Evolutionary conservation across 2,113 vertebrate genomes (phyloP), one percentile per base, ranked within the genome.

Genomic region (Monopterus albus): DNA sequence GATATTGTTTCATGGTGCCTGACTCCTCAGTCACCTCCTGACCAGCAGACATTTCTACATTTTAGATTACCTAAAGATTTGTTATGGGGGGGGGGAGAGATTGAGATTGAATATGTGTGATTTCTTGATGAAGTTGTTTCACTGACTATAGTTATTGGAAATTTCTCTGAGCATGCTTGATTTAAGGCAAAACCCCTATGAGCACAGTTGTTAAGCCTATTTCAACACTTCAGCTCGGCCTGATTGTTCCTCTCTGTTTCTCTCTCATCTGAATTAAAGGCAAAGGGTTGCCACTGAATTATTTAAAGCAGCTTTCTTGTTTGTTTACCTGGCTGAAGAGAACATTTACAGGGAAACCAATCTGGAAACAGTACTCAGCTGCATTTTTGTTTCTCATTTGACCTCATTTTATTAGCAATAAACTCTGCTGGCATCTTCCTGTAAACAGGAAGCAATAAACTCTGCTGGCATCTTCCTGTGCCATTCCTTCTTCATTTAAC

Each of bases 251-350:
- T 75, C 47, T 53, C 12, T 14, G 49, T 49, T n/a, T 47, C 50
- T 10, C 14, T 49, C 49, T 85, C 71, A 78, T 86, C 56, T 35
- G 51, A 57, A 78, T 78, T 76, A 63, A 31, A 69, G 26, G 52
- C 42, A 60, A 72, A 72, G 49, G 40, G 23, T 51, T 35, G 53
- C 21, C 26, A 29, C 40, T 87, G 82, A 83, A 88, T 88, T 67
- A 83, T 87, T 84, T 45, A 86, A 64, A 57, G 5, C 61, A 25
- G 52, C 45, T 39, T 52, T 51, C 57, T 68, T 74, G 71, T 82
- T 79, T 87, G 75, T 85, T 78, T 78, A 79, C 64, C 71, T 84
- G 80, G 57, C 29, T 46, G n/a, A 74, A 14, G 58, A 45, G 66
- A 43, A 21, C 15, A 51, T 69, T 72, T 67, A 52, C 51, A 47